Evolutionary conservation across 2,797 vertebrate species (phyloP).

Genomic region (Muscicapa comitata): DNA sequence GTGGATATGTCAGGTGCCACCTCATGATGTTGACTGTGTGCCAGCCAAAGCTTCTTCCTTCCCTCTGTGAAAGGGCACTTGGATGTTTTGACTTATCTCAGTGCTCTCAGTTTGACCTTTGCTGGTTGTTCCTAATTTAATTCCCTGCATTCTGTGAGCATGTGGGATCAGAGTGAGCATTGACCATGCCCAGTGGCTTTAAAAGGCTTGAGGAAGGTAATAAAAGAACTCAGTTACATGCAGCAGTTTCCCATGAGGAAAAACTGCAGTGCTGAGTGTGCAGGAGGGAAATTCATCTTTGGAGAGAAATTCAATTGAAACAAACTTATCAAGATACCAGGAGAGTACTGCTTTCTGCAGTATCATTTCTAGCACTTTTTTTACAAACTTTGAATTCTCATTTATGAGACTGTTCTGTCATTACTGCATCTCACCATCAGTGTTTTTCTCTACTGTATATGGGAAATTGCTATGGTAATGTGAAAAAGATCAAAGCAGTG

Average conservation of each 20-base stretch:
- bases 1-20: slow-evolving; percentile 2
- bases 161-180: not conserved
- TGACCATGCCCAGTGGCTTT: not conserved
- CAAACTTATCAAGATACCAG: not conserved
- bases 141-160: not conserved
- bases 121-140: not conserved
- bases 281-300: not conserved
- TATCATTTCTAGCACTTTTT: not conserved
- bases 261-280: not conserved
- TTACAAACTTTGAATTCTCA: not conserved
- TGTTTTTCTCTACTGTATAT: not conserved
- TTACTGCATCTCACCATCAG: not conserved
- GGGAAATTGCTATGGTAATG: slow-evolving; percentile 36
- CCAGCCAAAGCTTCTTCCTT: not conserved
- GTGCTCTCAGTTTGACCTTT: slow-evolving; percentile 16
- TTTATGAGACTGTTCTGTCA: not conserved
- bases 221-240: not conserved
- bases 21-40: not conserved
- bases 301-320: not conserved
- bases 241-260: not conserved
- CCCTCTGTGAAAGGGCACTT: not conserved
- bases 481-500: not conserved
- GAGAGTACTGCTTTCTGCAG: not conserved
- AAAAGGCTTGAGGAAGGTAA: not conserved
- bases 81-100: not conserved